Evolutionary conservation across 2,888 invertebrate genomes (phyloP).

Genomic region (Tryphoninae sp.): DNA sequence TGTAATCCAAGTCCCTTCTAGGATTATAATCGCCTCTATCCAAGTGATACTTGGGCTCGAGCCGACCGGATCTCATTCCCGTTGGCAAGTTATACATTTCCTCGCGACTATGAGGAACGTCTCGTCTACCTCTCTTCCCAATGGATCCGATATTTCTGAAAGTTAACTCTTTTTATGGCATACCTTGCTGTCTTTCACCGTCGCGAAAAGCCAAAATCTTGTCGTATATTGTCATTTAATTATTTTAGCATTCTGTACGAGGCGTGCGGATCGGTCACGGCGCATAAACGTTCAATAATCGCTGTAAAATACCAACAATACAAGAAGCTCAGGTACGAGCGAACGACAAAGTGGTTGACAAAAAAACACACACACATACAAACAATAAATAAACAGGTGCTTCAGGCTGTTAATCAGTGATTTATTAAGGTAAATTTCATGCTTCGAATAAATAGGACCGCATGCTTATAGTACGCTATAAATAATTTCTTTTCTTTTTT

Average conservation of each 20-base stretch:
- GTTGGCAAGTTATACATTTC: constrained; percentile 76
- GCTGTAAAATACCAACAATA: constrained; percentile 30
- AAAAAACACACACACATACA: constrained; percentile 52
- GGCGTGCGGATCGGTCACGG: too few species aligned
- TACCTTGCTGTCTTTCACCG: constrained; percentile 4
- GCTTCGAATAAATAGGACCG: constrained; percentile 78
- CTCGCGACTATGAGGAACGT: constrained; percentile 75
- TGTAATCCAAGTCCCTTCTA: constrained; percentile 77
- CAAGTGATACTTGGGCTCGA: constrained; percentile 75
- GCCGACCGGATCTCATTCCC: constrained; percentile 71
- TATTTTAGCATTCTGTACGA: too few species aligned
- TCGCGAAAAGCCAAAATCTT: constrained; percentile 7
- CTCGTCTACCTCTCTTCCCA: constrained; percentile 79
- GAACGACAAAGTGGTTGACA: constrained; percentile 34
- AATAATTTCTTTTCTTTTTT: too few species aligned
- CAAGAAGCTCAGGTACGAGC: constrained; percentile 20
- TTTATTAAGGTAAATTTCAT: constrained; percentile 78
- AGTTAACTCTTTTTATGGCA: constrained; percentile 70
- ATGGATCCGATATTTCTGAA: constrained; percentile 80
- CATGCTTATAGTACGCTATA: constrained; percentile 73
- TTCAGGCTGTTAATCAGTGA: constrained; percentile 79
- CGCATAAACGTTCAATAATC: background rate
- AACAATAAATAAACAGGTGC: constrained; percentile 77
- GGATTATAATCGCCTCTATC: constrained; percentile 76
- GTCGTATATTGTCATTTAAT: background rate